phyloP scores from a whole-genome alignment of 1,140 invertebrate species.

The Tetramorium alpestre region DNA sequence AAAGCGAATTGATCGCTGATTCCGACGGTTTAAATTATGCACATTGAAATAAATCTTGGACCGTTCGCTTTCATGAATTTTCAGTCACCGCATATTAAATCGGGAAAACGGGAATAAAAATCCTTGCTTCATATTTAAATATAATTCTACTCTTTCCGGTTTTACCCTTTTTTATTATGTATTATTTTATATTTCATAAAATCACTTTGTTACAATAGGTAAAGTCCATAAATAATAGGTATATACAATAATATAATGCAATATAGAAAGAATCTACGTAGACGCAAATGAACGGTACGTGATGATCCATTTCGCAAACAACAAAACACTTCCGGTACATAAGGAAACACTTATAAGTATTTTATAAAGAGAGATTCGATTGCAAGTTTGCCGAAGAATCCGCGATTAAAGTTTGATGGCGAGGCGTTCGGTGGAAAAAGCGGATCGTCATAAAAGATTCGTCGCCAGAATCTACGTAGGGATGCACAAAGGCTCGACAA shows the following conservation, averaged over 20 bases:
- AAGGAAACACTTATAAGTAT: neutral
- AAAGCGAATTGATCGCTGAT: slow-evolving; percentile 51
- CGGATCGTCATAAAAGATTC: slow-evolving; percentile 33
- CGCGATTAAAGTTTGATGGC: slow-evolving; percentile 36
- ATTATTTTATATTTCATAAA: neutral
- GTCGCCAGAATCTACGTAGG: slow-evolving; percentile 22
- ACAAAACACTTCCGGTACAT: neutral
- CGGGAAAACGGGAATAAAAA: slow-evolving; percentile 19
- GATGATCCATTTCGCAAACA: neutral
- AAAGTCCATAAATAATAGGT: neutral
- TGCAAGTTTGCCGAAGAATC: neutral
- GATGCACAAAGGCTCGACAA: slow-evolving; percentile 43
- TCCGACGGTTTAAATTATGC: slow-evolving; percentile 54
- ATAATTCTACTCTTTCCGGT: neutral
- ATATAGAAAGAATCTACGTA: neutral
- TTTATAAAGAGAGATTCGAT: neutral
- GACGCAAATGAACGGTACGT: neutral
- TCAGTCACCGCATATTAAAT: slow-evolving; percentile 47
- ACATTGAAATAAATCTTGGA: slow-evolving; percentile 44
- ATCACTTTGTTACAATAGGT: neutral
- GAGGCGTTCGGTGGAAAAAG: neutral
- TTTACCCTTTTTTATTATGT: neutral
- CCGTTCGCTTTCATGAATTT: slow-evolving; percentile 46
- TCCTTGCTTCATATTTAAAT: neutral
- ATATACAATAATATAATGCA: neutral